Percentiles rank a stretch among this genome's conserved stretches.
Conservation (phyloP, 2,113 vertebrate genomes). For the Saguinus imperator region DNA sequence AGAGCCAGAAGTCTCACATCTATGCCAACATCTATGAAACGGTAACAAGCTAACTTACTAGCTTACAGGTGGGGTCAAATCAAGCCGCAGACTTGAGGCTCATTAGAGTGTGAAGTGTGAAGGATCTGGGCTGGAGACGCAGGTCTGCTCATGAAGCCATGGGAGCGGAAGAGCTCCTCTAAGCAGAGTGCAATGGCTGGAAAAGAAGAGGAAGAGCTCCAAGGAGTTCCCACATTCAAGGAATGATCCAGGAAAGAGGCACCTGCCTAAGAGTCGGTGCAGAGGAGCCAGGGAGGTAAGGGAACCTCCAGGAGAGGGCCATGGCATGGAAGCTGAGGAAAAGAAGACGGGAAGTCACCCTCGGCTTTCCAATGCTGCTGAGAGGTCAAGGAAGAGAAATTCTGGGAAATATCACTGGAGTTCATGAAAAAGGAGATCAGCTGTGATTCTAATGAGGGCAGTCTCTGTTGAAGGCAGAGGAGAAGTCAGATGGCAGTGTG, state of each 20-base stretch:
- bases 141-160: not conserved
- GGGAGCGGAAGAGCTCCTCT: not conserved
- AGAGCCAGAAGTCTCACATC: not conserved
- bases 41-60: not conserved
- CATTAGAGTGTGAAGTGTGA: not conserved
- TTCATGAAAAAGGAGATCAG: not conserved
- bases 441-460: not conserved
- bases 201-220: not conserved
- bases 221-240: not conserved
- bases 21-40: not conserved
- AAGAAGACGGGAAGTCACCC: not conserved
- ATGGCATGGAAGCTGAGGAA: not conserved
- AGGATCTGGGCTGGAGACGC: not conserved
- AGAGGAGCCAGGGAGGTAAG: not conserved
- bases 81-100: not conserved
- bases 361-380: not conserved
- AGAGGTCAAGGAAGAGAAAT: not conserved
- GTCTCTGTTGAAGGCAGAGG: not conserved
- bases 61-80: not conserved
- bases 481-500: not conserved
- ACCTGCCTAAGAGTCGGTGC: rapidly evolving
- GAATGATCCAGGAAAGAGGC: not conserved
- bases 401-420: not conserved
- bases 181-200: not conserved
- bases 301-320: not conserved